These are phyloP conservation scores for Blennius ocellaris DNA, from an alignment of 2,113 vertebrate genomes.

Conservation along the genomic window DNA sequence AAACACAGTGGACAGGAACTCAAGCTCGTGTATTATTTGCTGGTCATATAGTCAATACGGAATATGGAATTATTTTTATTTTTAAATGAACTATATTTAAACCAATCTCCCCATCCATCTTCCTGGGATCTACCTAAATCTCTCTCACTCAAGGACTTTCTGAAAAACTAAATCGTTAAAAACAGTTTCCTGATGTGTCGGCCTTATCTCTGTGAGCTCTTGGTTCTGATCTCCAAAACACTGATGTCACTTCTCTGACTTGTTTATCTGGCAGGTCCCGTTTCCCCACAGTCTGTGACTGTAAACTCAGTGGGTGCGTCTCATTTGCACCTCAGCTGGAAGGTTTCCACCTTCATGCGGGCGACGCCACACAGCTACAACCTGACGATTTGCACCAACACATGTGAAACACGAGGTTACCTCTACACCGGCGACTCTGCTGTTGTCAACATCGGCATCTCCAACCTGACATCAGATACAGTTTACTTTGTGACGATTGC, in stretches of 20 bases:
- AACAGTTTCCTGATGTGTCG: too few relatives aligned
- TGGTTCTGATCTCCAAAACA: too few relatives aligned
- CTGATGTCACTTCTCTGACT: not conserved
- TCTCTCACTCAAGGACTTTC: too few relatives aligned
- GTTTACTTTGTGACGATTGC: slow-evolving; percentile 32
- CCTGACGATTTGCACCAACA: slow-evolving; percentile 30
- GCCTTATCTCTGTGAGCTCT: too few relatives aligned
- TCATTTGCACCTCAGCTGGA: slow-evolving; percentile 44
- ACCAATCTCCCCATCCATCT: too few relatives aligned
- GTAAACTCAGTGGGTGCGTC: slow-evolving; percentile 18
- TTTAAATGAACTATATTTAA: too few relatives aligned
- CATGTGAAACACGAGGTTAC: slow-evolving; percentile 1
- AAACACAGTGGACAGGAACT: too few relatives aligned
- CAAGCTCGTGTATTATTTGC: too few relatives aligned
- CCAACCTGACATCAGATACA: slow-evolving; percentile 36
- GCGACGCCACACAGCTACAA: slow-evolving; percentile 52
- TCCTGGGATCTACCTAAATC: too few relatives aligned
- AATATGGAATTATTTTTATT: too few relatives aligned
- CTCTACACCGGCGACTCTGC: not conserved
- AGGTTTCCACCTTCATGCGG: slow-evolving; percentile 55
- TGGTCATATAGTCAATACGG: too few relatives aligned
- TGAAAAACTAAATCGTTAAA: too few relatives aligned
- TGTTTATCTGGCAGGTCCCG: slow-evolving; percentile 36
- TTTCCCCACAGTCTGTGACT: slow-evolving; percentile 22
- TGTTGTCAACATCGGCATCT: slow-evolving; percentile 35